phyloP scores from a whole-genome alignment of 2,888 invertebrate genomes.

The Tenthredo notha region DNA sequence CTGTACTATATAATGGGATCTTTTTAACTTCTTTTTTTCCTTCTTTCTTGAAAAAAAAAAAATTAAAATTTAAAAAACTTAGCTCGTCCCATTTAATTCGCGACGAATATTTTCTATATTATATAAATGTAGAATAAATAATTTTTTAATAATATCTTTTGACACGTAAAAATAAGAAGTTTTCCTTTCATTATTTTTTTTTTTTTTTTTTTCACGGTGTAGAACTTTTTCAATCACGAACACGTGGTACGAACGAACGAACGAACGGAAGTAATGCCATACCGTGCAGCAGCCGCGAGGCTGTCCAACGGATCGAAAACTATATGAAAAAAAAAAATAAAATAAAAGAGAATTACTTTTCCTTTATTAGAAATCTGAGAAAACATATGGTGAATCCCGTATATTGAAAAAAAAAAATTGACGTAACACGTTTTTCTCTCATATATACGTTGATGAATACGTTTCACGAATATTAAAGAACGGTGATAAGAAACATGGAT shows the following conservation, averaged over 20 bases:
- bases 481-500: no score
- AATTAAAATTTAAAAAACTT: no score
- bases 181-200: slow-evolving; percentile 9
- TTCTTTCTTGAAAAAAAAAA: no score
- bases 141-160: no score
- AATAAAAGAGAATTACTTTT: neutral
- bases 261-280: neutral
- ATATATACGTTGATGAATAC: no score
- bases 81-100: no score
- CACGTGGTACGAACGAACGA: neutral
- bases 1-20: no score
- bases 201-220: neutral
- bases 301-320: neutral
- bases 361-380: neutral
- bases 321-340: neutral
- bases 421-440: neutral
- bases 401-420: neutral
- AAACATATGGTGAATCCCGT: neutral
- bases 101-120: no score
- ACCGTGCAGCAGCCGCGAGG: neutral
- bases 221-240: slow-evolving; percentile 29
- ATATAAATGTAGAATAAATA: no score
- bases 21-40: no score
- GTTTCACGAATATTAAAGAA: no score
- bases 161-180: neutral